These are phyloP conservation scores for Cotesia congregata DNA, from an alignment of 2,888 invertebrate species.

Conservation along the genomic window DNA sequence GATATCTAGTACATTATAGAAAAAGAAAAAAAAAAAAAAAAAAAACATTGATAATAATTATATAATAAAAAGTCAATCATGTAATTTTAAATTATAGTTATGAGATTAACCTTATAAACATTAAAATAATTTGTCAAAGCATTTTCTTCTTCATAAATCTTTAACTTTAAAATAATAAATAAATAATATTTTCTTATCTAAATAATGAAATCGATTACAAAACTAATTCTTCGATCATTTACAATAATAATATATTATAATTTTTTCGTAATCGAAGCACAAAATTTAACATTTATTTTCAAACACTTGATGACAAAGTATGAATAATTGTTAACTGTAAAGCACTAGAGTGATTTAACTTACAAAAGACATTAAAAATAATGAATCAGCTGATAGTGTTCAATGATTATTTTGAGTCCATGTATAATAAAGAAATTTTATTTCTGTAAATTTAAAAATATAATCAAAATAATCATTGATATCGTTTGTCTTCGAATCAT, in stretches of 20 bases:
- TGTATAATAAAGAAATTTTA: background rate
- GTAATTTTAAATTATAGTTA: background rate
- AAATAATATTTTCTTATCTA: background rate
- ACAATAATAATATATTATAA: background rate
- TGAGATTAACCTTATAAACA: background rate
- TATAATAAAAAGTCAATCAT: constrained; percentile 15
- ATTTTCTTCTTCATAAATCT: background rate
- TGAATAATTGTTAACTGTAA: background rate
- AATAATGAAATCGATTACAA: background rate
- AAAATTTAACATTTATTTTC: background rate
- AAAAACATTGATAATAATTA: background rate
- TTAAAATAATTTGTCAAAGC: background rate
- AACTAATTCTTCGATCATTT: constrained; percentile 6
- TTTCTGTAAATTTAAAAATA: background rate
- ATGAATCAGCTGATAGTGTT: background rate
- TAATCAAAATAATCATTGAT: background rate
- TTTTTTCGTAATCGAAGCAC: background rate
- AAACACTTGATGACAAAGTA: background rate
- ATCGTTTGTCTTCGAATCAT: background rate
- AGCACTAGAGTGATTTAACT: background rate
- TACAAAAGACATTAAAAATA: background rate
- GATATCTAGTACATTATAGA: constrained; percentile 6
- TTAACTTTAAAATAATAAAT: background rate
- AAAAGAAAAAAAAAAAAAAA: constrained; percentile 12
- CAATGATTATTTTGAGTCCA: background rate